Evolutionary conservation across 2,113 vertebrate genomes (phyloP).

Genomic region (Ceratotherium simum): DNA sequence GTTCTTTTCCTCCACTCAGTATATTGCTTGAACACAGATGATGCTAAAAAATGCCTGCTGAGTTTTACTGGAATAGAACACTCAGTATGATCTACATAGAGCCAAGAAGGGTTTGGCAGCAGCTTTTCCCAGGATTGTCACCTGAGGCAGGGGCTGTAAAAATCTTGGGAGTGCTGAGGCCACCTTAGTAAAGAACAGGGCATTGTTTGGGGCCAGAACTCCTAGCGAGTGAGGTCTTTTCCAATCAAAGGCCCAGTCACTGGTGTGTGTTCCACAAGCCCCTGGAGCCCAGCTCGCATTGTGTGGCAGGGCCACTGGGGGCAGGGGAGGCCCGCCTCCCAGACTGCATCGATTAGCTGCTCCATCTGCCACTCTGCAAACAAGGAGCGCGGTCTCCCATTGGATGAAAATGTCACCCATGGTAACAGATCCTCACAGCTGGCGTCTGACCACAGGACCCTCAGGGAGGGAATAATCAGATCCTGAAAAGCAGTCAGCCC

Average conservation of each 20-base stretch:
- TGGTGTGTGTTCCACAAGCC: constrained; percentile 57
- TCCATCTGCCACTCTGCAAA: constrained; percentile 69
- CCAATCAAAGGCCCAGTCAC: constrained; percentile 61
- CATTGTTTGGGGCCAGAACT: constrained; percentile 69
- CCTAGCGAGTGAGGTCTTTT: constrained; percentile 69
- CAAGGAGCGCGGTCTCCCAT: constrained; percentile 34
- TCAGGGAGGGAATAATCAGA: constrained; percentile 75
- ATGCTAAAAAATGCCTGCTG: not conserved
- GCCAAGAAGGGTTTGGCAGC: not conserved
- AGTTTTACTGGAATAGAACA: constrained; percentile 14
- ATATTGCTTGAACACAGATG: not conserved
- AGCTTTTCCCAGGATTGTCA: constrained; percentile 47
- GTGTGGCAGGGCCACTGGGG: not conserved
- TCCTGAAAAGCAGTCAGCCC: constrained; percentile 74
- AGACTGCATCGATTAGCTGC: constrained; percentile 70
- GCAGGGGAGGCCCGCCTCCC: not conserved
- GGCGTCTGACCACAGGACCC: constrained; percentile 73
- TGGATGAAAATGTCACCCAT: constrained; percentile 75
- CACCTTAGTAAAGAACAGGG: constrained; percentile 57
- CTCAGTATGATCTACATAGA: not conserved
- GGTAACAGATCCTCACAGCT: constrained; percentile 79
- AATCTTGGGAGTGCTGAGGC: constrained; percentile 54
- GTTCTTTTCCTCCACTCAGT: not conserved
- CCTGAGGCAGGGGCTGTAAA: constrained; percentile 64
- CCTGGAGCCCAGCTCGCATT: constrained; percentile 19